Evolutionary conservation across 35 echinoderm and acorn worm species (phyloP), one percentile per base, ranked within the genome.

Genomic region (Acanthaster planci): DNA sequence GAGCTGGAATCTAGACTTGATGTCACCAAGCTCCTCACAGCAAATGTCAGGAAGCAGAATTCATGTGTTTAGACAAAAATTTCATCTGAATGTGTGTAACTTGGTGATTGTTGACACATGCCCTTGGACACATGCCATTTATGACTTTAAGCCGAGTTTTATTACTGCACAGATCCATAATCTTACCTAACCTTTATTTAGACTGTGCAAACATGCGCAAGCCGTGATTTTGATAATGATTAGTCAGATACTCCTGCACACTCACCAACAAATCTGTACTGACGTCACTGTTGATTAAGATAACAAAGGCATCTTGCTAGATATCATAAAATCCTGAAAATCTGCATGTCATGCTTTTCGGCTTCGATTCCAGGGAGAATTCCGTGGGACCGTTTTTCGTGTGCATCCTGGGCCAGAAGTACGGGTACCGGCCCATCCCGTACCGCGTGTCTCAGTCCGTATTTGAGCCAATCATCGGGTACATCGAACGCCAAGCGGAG

Each of bases 331-430:
- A 57, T 17, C 9, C 12, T 52, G 8, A 50, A 81, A 31, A 12
- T 77, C 75, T 77, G 10, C 29, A 31, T 14, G 34, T 17, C n/a
- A 14, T n/a, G n/a, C 22, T 22, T 57, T 37, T 77, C 27, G n/a
- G n/a, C n/a, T 21, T 42, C 75, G 14, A 56, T 44, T 56, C 79
- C 87, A 93, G 91, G 55, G 78, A 93, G 60, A 77, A 55, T 15
- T 98, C 95, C 1, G 83, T 87, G 76, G 95, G 95, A 36, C 91
- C 91, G 35, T 90, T 67, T 40, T 98, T 98, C 82, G 91, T 98
- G 2, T 88, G 56, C 50, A 98, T 98, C 51, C 44, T 93, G 0
- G 95, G 95, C 76, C 53, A 93, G 26, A 93, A 93, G 55, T 93
- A 93, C 37, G 95, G 95, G 8, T 98, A 58, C 22, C 79, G 88